Conservation (phyloP, 2,888 invertebrate genomes). For the Hesperia comma region DNA sequence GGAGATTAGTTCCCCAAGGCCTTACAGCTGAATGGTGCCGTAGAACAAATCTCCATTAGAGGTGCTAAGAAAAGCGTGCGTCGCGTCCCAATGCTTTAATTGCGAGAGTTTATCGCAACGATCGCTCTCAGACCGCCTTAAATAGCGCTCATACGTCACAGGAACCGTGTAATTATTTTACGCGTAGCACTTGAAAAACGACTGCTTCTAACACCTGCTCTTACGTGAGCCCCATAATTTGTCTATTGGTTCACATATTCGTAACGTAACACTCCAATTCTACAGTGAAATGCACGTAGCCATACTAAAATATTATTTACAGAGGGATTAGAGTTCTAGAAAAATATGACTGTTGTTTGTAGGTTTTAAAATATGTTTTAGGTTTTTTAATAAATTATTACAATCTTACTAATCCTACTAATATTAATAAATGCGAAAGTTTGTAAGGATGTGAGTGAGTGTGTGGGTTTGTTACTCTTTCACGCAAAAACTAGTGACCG, state of each 20-base stretch:
- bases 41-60: slow-evolving; percentile 76
- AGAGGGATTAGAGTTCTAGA: too few species aligned
- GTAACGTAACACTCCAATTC: slow-evolving; percentile 36
- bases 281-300: neutral
- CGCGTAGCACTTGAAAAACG: slow-evolving; percentile 77
- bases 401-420: too few species aligned
- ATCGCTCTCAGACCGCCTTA: slow-evolving; percentile 79
- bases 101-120: slow-evolving; percentile 78
- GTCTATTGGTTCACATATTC: slow-evolving; percentile 60
- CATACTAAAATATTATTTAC: too few species aligned
- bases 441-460: too few species aligned
- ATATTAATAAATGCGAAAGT: too few species aligned
- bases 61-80: slow-evolving; percentile 80
- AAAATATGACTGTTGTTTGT: too few species aligned
- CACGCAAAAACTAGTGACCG: too few species aligned
- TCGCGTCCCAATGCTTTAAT: slow-evolving; percentile 82
- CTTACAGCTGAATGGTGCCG: slow-evolving; percentile 28
- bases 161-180: slow-evolving; percentile 80
- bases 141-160: slow-evolving; percentile 80
- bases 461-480: too few species aligned
- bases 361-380: too few species aligned
- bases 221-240: slow-evolving; percentile 67
- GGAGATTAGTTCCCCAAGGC: neutral
- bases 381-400: too few species aligned
- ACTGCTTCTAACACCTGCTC: slow-evolving; percentile 55